Evolutionary conservation across 2,113 vertebrate genomes (phyloP).

Genomic region (Theristicus caerulescens): DNA sequence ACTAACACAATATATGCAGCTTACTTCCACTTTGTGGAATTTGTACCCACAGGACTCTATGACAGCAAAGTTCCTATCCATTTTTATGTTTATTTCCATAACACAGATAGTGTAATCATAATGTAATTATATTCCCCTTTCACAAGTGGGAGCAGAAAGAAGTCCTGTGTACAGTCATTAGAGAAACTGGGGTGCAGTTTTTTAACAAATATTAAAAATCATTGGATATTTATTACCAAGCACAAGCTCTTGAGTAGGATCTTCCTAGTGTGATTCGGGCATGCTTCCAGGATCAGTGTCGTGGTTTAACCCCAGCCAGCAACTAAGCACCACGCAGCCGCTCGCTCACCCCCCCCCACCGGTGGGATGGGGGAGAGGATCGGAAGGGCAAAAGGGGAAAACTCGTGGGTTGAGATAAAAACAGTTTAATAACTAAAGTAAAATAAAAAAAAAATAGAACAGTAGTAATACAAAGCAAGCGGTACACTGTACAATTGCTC

Average conservation of each 20-base stretch:
- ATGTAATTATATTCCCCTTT: neutral
- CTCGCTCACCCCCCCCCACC: too few relatives aligned
- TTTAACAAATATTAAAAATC: neutral
- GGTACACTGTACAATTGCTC: too few relatives aligned
- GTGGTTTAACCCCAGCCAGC: too few relatives aligned
- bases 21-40: neutral
- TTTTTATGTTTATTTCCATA: neutral
- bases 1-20: neutral
- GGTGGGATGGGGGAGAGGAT: too few relatives aligned
- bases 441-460: too few relatives aligned
- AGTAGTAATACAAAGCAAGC: too few relatives aligned
- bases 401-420: too few relatives aligned
- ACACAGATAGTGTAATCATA: neutral
- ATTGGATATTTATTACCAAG: neutral
- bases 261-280: neutral
- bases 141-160: neutral
- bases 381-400: too few relatives aligned
- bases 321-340: too few relatives aligned
- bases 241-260: neutral
- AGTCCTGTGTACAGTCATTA: neutral
- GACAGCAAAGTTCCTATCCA: neutral
- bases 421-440: too few relatives aligned
- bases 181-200: neutral
- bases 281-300: neutral
- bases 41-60: neutral